Evolutionary conservation across 2,888 invertebrate genomes (phyloP).

Genomic region (Sepioteuthis lessoniana): DNA sequence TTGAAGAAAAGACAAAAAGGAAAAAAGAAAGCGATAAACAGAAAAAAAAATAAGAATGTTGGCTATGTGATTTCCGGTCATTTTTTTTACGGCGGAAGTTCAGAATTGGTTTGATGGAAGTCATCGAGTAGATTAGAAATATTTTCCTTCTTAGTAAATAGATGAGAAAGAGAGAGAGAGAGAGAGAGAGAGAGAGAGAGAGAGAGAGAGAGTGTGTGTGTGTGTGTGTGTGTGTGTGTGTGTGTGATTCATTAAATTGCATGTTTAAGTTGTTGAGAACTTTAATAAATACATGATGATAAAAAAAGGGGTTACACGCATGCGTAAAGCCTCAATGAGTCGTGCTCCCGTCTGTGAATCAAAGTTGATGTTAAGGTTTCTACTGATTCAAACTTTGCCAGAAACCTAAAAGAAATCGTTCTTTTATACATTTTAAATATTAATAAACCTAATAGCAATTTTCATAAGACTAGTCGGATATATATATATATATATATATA

Average conservation of each 20-base stretch:
- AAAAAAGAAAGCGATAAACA: too few species aligned
- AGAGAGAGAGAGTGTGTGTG: neutral
- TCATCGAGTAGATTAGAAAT: neutral
- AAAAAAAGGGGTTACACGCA: neutral
- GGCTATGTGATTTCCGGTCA: constrained; percentile 6
- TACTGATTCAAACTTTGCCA: too few species aligned
- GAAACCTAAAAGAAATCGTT: too few species aligned
- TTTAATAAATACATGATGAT: neutral
- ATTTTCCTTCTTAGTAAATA: neutral
- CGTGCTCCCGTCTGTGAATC: neutral
- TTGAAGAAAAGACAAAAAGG: too few species aligned
- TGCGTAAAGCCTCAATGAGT: neutral
- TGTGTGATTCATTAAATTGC: constrained; percentile 33
- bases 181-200: neutral
- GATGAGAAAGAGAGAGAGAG: neutral
- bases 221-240: neutral
- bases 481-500: too few species aligned
- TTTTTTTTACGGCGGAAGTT: constrained; percentile 2
- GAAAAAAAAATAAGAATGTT: too few species aligned
- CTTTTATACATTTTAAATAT: too few species aligned
- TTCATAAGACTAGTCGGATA: too few species aligned
- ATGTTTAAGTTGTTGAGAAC: neutral
- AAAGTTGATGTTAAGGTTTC: neutral
- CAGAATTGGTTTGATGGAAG: constrained; percentile 21
- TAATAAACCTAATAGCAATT: too few species aligned